Evolutionary conservation across 2,113 vertebrate species (phyloP).

Genomic region (Fukomys damarensis): DNA sequence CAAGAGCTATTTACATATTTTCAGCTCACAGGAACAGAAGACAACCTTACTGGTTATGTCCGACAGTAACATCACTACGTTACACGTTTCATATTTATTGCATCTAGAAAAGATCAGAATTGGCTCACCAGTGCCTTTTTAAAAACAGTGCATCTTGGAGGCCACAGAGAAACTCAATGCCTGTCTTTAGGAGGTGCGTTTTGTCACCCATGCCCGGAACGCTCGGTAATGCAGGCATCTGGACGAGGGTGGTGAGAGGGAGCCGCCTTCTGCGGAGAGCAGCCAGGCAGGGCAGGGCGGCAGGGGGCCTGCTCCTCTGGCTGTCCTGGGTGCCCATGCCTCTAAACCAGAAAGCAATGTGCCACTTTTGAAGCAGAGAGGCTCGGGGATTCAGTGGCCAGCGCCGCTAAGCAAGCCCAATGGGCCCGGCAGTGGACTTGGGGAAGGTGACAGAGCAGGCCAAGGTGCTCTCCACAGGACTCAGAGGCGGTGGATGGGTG

Average conservation of each 20-base stretch:
- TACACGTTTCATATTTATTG: constrained; percentile 78
- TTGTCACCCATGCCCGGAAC: neutral
- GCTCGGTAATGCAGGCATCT: neutral
- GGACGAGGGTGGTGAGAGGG: neutral
- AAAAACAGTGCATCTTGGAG: neutral
- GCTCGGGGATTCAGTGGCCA: neutral
- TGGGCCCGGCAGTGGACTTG: neutral
- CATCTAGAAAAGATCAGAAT: constrained; percentile 72
- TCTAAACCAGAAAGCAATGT: neutral
- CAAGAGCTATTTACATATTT: constrained; percentile 57
- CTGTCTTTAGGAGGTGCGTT: neutral
- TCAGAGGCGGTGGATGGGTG: accelerated
- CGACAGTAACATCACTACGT: constrained; percentile 57
- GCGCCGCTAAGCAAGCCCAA: neutral
- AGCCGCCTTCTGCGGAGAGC: neutral
- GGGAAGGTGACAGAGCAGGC: neutral
- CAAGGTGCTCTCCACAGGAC: neutral
- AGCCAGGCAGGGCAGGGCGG: neutral
- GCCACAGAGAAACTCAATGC: neutral
- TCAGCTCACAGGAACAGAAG: constrained; percentile 70
- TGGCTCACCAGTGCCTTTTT: neutral
- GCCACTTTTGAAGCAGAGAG: neutral
- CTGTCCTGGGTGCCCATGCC: neutral
- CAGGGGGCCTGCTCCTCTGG: neutral
- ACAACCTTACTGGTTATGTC: constrained; percentile 41